Percentiles rank a stretch among this genome's conserved stretches.
phyloP scores from a whole-genome alignment of 2,888 invertebrate species.

The Melieria picta region DNA sequence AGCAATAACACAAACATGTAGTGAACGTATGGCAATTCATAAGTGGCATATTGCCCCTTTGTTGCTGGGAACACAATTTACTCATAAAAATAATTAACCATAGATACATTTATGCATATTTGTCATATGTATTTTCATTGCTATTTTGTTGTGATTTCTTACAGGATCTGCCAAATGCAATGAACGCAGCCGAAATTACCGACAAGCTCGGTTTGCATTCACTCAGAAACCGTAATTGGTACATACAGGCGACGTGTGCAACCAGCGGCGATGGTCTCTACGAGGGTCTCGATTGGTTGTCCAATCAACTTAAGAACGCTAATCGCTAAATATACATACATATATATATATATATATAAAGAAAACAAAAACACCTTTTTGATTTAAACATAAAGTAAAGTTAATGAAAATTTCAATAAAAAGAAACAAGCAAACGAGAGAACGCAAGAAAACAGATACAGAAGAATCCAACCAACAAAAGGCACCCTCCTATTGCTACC shows the following conservation, averaged over 20 bases:
- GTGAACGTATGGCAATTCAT: too few relatives aligned
- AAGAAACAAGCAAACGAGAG: conserved; percentile 40
- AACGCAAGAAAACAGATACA: conserved; percentile 30
- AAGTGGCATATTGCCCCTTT: too few relatives aligned
- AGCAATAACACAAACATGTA: too few relatives aligned
- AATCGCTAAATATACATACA: conserved; percentile 79
- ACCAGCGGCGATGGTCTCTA: conserved; percentile 99
- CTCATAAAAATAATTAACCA: neutral
- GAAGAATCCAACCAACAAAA: conserved; percentile 35
- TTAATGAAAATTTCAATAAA: conserved; percentile 42
- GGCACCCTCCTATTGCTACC: conserved; percentile 18
- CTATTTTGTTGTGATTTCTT: conserved; percentile 41
- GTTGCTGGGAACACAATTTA: neutral
- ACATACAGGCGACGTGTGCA: conserved; percentile 97
- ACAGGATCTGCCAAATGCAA: conserved; percentile 99
- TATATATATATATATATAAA: conserved; percentile 18
- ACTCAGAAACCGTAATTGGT: conserved; percentile 97
- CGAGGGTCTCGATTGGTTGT: conserved; percentile 99
- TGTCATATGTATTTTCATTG: neutral
- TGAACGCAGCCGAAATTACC: conserved; percentile 99
- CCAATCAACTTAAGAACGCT: conserved; percentile 98
- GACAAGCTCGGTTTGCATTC: conserved; percentile 99
- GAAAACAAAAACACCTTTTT: conserved; percentile 45
- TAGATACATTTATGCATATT: neutral
- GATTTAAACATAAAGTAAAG: conserved; percentile 48